These are phyloP conservation scores for Drosophila sturtevanti DNA, from an alignment of 1,140 invertebrate genomes.

Conservation along the genomic window DNA sequence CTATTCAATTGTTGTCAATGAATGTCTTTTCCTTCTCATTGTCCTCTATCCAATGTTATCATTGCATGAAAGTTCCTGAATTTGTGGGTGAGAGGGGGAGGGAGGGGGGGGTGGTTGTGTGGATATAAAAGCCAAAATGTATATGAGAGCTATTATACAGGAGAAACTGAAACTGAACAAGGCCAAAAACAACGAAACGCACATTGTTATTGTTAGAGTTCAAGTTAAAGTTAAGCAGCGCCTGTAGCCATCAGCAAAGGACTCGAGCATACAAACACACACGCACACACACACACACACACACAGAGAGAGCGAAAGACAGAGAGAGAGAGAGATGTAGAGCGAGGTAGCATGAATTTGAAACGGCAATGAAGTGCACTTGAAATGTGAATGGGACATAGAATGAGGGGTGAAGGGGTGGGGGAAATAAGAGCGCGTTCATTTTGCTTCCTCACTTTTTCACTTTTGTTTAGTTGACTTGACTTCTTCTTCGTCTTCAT, in stretches of 20 bases:
- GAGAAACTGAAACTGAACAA: conserved; percentile 78
- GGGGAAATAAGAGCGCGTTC: conserved; percentile 3
- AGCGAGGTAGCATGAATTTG: neutral
- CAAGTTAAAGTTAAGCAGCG: conserved; percentile 80
- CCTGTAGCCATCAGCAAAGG: conserved; percentile 50
- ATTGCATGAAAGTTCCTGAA: neutral
- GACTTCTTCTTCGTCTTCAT: neutral
- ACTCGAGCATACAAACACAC: conserved; percentile 19
- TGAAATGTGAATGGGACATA: conserved; percentile 54
- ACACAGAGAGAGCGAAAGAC: neutral
- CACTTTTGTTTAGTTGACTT: conserved; percentile 29
- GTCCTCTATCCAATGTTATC: conserved; percentile 29
- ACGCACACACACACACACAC: conserved; percentile 6
- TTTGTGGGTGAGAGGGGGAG: neutral
- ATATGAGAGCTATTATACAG: conserved; percentile 67
- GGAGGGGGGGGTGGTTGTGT: neutral
- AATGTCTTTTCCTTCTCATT: conserved; percentile 41
- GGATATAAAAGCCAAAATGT: neutral
- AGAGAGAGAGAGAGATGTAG: neutral
- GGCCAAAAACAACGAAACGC: conserved; percentile 68
- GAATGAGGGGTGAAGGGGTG: too few relatives aligned
- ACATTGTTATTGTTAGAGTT: conserved; percentile 77
- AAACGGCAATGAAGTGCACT: conserved; percentile 76
- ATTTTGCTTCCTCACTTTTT: neutral
- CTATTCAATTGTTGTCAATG: conserved; percentile 9